Conservation (phyloP, 1,140 invertebrate species). For the Cataglyphis hispanica region DNA sequence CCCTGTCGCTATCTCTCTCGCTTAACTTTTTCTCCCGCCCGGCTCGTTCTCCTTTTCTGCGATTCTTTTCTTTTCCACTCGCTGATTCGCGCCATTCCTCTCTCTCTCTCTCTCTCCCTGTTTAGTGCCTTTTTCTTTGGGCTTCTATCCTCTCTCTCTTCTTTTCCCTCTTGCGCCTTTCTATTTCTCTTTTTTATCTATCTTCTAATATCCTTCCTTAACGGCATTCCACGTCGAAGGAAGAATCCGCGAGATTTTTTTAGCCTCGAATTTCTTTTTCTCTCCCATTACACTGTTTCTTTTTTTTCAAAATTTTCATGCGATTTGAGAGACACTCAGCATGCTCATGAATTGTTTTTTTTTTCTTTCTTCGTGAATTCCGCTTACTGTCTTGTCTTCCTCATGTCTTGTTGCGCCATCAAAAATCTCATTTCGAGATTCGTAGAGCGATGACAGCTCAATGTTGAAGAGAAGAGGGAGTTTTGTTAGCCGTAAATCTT, state of each 20-base stretch:
- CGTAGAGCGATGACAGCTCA: constrained; percentile 32
- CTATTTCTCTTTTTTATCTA: constrained; percentile 30
- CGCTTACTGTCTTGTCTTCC: constrained; percentile 34
- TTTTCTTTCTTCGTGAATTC: constrained; percentile 46
- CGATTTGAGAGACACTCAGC: constrained; percentile 1
- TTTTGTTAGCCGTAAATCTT: constrained; percentile 17
- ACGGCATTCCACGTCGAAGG: constrained; percentile 62
- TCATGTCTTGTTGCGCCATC: constrained; percentile 34
- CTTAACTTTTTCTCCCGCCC: constrained; percentile 35
- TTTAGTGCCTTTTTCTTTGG: constrained; percentile 27
- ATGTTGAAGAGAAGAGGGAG: neutral
- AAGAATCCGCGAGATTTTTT: constrained; percentile 38
- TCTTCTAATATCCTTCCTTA: constrained; percentile 64
- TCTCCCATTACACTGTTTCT: neutral
- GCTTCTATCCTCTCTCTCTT: constrained; percentile 47
- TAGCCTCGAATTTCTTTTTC: constrained; percentile 33
- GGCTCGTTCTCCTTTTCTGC: constrained; percentile 53
- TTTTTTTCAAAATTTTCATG: constrained; percentile 28
- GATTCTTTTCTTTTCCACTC: constrained; percentile 53
- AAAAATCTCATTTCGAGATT: constrained; percentile 13
- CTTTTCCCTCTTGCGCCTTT: constrained; percentile 42
- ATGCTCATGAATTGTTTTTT: neutral
- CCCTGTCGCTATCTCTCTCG: constrained; percentile 7
- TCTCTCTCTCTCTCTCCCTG: constrained; percentile 13
- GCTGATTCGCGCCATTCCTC: constrained; percentile 24